These are phyloP conservation scores for Bombus superbus DNA, from an alignment of 1,140 invertebrate genomes.

Conservation along the genomic window DNA sequence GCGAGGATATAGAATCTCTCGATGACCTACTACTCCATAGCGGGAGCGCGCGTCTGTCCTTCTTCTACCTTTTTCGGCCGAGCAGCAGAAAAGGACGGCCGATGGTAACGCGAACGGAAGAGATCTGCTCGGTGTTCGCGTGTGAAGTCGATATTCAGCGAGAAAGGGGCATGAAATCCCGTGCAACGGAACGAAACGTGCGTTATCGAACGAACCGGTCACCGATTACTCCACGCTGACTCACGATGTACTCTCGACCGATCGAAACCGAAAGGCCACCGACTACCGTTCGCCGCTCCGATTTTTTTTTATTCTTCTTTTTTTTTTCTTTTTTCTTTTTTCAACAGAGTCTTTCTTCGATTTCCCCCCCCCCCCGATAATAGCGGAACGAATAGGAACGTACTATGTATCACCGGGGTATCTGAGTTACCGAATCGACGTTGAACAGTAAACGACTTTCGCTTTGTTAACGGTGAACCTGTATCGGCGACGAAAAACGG, in stretches of 20 bases:
- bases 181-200: slow-evolving; percentile 14
- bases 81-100: neutral
- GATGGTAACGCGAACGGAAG: slow-evolving; percentile 11
- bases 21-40: slow-evolving; percentile 24
- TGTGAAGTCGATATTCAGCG: neutral
- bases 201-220: slow-evolving; percentile 9
- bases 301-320: neutral
- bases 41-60: neutral
- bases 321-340: neutral
- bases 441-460: neutral
- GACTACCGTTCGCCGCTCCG: neutral
- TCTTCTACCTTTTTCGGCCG: neutral
- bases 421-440: neutral
- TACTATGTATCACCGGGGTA: neutral
- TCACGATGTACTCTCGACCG: neutral
- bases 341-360: neutral
- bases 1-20: slow-evolving; percentile 18
- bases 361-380: neutral
- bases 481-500: slow-evolving; percentile 10
- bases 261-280: neutral
- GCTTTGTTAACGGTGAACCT: neutral
- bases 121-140: neutral
- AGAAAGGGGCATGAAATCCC: slow-evolving; percentile 11
- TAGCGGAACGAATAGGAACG: neutral
- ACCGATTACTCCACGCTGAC: neutral